Percentiles rank a stretch among this genome's conserved stretches.
These are phyloP conservation scores for Proisotoma minuta DNA, from an alignment of 2,888 invertebrate genomes.

Conservation along the genomic window DNA sequence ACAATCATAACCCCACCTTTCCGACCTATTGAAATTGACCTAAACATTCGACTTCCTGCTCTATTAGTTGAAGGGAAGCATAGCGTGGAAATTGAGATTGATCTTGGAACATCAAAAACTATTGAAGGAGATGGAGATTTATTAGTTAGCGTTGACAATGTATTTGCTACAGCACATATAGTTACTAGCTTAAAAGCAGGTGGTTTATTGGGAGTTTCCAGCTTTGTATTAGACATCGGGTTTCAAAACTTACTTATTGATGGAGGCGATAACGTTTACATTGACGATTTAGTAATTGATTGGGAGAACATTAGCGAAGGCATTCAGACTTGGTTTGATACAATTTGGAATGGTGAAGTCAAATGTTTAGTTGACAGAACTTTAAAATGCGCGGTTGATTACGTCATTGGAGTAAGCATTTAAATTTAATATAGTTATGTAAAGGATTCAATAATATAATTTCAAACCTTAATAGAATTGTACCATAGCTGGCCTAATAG, in stretches of 20 bases:
- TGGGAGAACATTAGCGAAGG: background rate
- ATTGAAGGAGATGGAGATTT: background rate
- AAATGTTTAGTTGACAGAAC: background rate
- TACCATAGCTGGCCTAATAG: no score
- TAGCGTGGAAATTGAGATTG: background rate
- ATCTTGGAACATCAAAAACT: background rate
- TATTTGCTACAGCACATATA: background rate
- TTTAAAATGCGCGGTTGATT: background rate
- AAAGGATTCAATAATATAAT: no score
- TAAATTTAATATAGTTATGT: no score
- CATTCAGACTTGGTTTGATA: background rate
- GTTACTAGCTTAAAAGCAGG: background rate
- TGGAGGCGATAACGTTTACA: background rate
- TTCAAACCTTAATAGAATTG: no score
- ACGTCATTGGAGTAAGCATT: background rate
- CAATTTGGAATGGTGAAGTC: background rate
- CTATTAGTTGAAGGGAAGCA: background rate
- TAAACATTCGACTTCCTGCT: background rate
- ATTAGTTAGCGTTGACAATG: background rate
- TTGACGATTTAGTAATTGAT: background rate
- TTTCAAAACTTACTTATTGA: background rate
- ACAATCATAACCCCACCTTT: no score
- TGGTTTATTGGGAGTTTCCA: background rate
- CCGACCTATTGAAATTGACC: no score
- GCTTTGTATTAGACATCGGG: background rate